Evolutionary conservation across 2,113 vertebrate species (phyloP), one percentile per base, ranked within the genome.

Genomic region (Callopanchax toddi): DNA sequence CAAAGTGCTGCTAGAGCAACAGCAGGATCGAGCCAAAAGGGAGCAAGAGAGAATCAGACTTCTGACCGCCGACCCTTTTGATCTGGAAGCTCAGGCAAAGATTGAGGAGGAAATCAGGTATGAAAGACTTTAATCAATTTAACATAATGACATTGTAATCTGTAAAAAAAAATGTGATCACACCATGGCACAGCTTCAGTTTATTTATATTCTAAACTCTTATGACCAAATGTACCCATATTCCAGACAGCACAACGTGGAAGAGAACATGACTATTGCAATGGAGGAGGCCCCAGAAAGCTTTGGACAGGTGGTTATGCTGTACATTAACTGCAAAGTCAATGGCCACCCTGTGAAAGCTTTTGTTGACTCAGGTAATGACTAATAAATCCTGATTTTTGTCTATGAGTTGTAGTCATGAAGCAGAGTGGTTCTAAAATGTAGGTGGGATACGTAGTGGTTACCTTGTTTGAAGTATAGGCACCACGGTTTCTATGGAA

Each of bases 211-310:
- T 69, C 23, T 15, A 40, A 10, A 10, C 11, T 45, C 26, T 36
- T 20, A 37, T 60, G 17, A 32, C 15, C 40, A 20, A 1, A 37
- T 77, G 39, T 73, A 52, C 44, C 0, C 57, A 23, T 67, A 54
- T 87, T 85, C 1, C 87, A 99, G 97, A 89, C 97, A 99, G 83
- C 96, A 98, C 80, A 99, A 99, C 74, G 98, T 99, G 50, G 97
- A 99, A 78, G 97, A 99, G 87, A 99, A 99, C 71, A 99, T 99
- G 97, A 99, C 96, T 0, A 98, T 99, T 87, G 97, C 97, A 0
- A 99, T 99, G 97, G 97, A 99, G 79, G 97, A 99, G 84, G 96
- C 97, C 0, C 97, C 97, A 0, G 97, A 99, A 88, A 99, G 97
- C 81, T 99, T 99, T 78, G 97, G 97, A 56, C 97, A 99, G 87